phyloP scores from a whole-genome alignment of 2,113 vertebrate species.

The Felis chaus region DNA sequence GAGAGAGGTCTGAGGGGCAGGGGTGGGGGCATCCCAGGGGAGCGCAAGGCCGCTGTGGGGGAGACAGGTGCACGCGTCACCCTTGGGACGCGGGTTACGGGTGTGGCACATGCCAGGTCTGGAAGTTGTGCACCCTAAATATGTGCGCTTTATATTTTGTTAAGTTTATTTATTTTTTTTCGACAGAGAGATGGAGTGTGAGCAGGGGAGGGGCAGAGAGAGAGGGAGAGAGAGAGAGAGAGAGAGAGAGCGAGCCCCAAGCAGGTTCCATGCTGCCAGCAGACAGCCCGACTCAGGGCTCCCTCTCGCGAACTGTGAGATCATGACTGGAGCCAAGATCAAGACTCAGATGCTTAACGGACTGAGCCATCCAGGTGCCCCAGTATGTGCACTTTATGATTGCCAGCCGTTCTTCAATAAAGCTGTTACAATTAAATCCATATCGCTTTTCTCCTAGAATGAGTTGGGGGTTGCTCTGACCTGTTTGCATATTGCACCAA shows the following conservation, averaged over 20 bases:
- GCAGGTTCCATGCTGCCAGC: no score
- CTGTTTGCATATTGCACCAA: neutral
- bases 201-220: no score
- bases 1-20: accelerated
- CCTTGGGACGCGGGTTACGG: accelerated
- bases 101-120: neutral
- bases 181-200: no score
- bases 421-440: neutral
- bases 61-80: accelerated
- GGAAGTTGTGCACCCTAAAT: neutral
- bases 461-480: neutral
- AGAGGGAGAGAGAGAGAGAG: no score
- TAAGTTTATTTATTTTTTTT: no score
- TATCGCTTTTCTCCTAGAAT: neutral
- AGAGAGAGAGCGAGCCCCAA: no score
- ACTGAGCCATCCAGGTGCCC: no score
- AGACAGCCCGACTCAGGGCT: no score
- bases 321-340: no score
- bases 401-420: neutral
- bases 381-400: neutral
- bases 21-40: accelerated
- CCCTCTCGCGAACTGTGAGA: no score
- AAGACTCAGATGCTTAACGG: no score
- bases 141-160: no score
- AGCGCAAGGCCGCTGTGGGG: accelerated